Percentiles rank a stretch among this genome's conserved stretches.
These are phyloP conservation scores for Odobenus rosmarus DNA, from an alignment of 2,113 vertebrate genomes.

Conservation along the genomic window DNA sequence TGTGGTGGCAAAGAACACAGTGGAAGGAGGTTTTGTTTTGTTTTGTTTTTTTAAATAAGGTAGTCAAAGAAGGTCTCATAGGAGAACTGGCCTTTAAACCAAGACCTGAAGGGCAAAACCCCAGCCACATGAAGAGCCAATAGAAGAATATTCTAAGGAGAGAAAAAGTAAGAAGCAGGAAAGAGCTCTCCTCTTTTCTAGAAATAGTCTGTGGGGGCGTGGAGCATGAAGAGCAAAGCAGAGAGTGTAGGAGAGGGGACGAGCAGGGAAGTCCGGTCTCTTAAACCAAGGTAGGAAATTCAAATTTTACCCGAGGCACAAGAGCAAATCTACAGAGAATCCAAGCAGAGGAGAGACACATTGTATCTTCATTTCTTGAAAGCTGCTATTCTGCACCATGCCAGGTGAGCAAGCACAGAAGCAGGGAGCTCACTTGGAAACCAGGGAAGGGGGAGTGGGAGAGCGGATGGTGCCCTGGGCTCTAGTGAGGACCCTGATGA, in stretches of 20 bases:
- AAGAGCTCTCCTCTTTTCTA: conserved; percentile 2
- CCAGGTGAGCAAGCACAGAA: neutral
- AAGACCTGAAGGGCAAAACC: neutral
- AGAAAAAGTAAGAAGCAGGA: neutral
- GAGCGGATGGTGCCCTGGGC: neutral
- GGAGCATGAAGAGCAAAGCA: neutral
- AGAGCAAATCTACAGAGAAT: neutral
- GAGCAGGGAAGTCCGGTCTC: neutral
- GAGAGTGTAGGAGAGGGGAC: neutral
- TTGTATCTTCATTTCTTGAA: neutral
- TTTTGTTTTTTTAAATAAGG: neutral
- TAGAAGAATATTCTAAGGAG: neutral
- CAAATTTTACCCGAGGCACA: neutral
- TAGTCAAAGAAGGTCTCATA: neutral
- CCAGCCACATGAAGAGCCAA: neutral
- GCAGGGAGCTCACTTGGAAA: neutral
- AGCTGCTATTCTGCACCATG: neutral
- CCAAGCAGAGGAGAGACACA: neutral
- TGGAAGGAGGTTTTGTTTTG: neutral
- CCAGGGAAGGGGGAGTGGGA: neutral
- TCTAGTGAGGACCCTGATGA: neutral
- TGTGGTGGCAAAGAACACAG: neutral
- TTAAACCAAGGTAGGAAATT: neutral
- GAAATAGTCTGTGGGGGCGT: neutral
- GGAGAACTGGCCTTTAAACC: neutral